Base-by-base conservation (phyloP, 2,888 invertebrate species). In the Ferdinandea cuprea region DNA sequence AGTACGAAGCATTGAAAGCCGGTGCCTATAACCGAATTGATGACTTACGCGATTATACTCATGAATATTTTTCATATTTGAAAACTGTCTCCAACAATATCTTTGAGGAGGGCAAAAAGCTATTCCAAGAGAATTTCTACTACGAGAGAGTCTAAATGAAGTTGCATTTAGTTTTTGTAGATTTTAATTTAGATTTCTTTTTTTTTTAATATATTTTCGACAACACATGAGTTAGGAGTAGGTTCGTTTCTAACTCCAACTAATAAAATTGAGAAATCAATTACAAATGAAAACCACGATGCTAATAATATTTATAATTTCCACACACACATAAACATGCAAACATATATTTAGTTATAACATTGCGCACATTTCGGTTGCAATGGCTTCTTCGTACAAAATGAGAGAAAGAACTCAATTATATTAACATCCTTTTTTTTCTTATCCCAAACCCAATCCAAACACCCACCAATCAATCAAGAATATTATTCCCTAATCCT, bases 1-100 rank as follows among this genome's bases (percentile, higher is more conserved):
- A 89, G 78, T 87, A 87, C 37, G 87, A 89, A 30, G 91, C 91
- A 78, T 91, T 92, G 78, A 93, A 92, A 86, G 89, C 91, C 35
- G 91, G 92, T 21, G 91, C 93, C 0, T 90, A 92, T 68, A 92
- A 93, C 68, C 91, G 92, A 86, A 88, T 93, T 80, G 89, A 89
- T 0, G 92, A 93, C 78, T 92, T 93, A 0, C 92, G 92, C 0
- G 92, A 87, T 76, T 89, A 88, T 87, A 89, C 89, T 66, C 87
- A 88, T 66, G 90, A 90, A 79, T 91, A 90, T 86, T 83, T 89
- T 44, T 44, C 92, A 35, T 93, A 93, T 86, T 86, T 92, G 21
- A 90, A 90, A 61, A 91, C 92, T 0, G 92, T 93, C 0, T 92
- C 92, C 0, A 91, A 91, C 8, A 93, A 93, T 87, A 92, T 93